Conservation (phyloP, 2,888 invertebrate genomes). For the Agrotis exclamationis region DNA sequence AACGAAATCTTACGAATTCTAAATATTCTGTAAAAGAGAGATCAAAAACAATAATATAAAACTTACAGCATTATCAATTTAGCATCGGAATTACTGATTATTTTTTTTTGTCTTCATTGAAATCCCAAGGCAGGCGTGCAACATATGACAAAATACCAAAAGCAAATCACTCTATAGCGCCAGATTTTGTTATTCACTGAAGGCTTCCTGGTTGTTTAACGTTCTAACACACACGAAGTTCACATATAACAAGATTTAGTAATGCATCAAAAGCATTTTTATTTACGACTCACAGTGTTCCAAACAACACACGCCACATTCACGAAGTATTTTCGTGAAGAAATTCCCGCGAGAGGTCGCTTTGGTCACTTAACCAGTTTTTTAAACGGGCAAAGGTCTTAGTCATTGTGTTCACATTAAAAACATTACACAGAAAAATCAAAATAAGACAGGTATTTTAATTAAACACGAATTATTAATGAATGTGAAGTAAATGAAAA, state of each 20-base stretch:
- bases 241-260: constrained; percentile 78
- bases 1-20: constrained; percentile 40
- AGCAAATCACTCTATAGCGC: constrained; percentile 75
- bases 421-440: too few relatives aligned
- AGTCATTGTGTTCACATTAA: too few relatives aligned
- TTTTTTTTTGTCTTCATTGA: constrained; percentile 88
- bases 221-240: constrained; percentile 77
- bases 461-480: too few relatives aligned
- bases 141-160: constrained; percentile 88
- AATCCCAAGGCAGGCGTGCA: constrained; percentile 90
- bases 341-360: constrained; percentile 86
- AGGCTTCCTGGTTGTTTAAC: constrained; percentile 70
- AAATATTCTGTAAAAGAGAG: constrained; percentile 53
- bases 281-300: constrained; percentile 89
- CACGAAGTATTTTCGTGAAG: constrained; percentile 86
- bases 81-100: constrained; percentile 87
- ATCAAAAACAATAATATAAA: constrained; percentile 71
- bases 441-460: too few relatives aligned
- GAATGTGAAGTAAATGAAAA: too few relatives aligned
- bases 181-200: constrained; percentile 72
- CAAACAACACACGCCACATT: constrained; percentile 92
- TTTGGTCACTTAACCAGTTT: constrained; percentile 40
- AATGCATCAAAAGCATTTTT: constrained; percentile 85
- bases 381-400: constrained; percentile 44
- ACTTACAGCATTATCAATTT: constrained; percentile 90